Base-by-base conservation (phyloP, 2,113 vertebrate genomes). In the Genyomyrus donnyi region DNA sequence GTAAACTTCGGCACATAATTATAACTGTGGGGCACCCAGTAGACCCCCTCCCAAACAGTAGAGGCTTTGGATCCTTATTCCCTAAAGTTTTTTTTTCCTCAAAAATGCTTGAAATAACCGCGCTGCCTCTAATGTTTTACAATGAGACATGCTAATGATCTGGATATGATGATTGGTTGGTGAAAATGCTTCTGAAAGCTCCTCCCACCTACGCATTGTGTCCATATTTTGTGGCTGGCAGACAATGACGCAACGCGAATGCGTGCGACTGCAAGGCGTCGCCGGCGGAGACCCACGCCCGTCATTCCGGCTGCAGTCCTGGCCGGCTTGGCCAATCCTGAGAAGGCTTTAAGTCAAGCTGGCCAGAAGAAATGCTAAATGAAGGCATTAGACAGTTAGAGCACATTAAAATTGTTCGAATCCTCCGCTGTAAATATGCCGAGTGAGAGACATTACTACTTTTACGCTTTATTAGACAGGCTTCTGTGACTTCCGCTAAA, bases 181-280 rank as follows among this genome's bases (percentile, higher is more conserved):
- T 21, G 15, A 42, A 80, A 80, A 80, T 42, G 15, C 35, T 42
- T 17, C 2, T 80, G 39, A 7, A 6, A 80, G 74, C 74, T 80
- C 74, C 74, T 80, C 74, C 74, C 31, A 77, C 74, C 15, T 90
- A 92, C 92, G 92, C 92, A 77, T 94, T 94, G 95, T 95, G 96
- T 95, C 96, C 95, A 94, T 70, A 13, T 70, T 94, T 95, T 88
- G 96, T 92, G 95, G 96, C 96, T 92, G 93, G 91, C 92, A 92
- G 93, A 93, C 15, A 2, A 91, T 91, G 92, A 77, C 27, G 46
- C 49, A 6, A 49, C 8, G 35, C 2, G 31, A 1, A 52, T 4
- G 24, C 48, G 13, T 4, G 48, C n/a, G 1, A 5, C 46, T 50
- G 85, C 48, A 86, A 46, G 52, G 48, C 31, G 8, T 88, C 15